Conservation (phyloP, 2,113 vertebrate genomes). For the Silurus meridionalis region DNA sequence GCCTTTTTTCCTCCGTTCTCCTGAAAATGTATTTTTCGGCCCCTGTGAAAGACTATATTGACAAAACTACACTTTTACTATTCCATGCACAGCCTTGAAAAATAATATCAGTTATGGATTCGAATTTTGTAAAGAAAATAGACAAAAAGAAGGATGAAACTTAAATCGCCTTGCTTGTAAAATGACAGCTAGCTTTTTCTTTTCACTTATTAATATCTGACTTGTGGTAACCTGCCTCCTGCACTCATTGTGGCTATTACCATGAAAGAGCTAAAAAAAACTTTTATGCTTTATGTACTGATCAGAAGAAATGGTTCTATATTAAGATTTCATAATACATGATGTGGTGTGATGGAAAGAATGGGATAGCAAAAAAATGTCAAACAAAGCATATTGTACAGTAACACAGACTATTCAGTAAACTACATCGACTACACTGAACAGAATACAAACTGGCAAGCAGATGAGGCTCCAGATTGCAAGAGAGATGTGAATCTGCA, state of each 20-base stretch:
- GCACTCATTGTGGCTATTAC: slow-evolving; percentile 65
- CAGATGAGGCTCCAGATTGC: slow-evolving; percentile 55
- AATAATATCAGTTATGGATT: not conserved
- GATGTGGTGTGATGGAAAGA: not conserved
- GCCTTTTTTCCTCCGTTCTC: not conserved
- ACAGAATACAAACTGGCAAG: slow-evolving; percentile 54
- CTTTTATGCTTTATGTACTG: not conserved
- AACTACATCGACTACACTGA: slow-evolving; percentile 60
- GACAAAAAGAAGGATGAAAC: not conserved
- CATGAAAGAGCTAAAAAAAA: slow-evolving; percentile 65
- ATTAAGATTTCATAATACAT: not conserved
- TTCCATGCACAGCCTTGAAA: not conserved
- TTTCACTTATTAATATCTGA: slow-evolving; percentile 30
- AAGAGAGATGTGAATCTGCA: slow-evolving; percentile 74
- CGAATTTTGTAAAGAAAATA: not conserved
- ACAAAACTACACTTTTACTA: not conserved
- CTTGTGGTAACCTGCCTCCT: slow-evolving; percentile 26
- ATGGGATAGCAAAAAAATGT: not conserved
- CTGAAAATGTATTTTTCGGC: not conserved
- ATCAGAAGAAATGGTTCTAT: not conserved
- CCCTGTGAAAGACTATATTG: not conserved
- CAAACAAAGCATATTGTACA: not conserved
- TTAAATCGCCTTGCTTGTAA: not conserved
- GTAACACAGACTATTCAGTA: slow-evolving; percentile 58
- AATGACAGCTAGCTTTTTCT: not conserved